These are phyloP conservation scores for Machaerirhynchus nigripectus DNA, from an alignment of 2,113 vertebrate species.

Conservation along the genomic window DNA sequence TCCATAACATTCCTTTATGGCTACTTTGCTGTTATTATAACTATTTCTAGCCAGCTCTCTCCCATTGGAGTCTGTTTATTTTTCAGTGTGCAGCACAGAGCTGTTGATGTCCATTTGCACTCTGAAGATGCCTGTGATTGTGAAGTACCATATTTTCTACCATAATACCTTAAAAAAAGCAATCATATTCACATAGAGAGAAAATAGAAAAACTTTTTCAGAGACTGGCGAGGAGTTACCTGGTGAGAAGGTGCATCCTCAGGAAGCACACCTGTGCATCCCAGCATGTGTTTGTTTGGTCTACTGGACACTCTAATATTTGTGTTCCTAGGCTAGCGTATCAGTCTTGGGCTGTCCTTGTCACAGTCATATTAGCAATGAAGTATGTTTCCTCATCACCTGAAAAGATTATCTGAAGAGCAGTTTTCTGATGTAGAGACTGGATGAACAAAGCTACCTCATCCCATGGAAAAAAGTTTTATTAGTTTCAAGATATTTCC, in stretches of 20 bases:
- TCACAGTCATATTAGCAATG: background rate
- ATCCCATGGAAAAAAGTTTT: background rate
- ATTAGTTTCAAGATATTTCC: background rate
- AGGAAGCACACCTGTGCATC: rapidly evolving
- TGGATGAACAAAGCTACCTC: background rate
- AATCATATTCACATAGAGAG: background rate
- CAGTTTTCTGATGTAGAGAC: background rate
- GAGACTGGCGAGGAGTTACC: background rate
- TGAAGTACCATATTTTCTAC: background rate
- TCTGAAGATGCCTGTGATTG: background rate
- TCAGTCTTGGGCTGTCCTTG: background rate
- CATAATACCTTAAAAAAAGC: background rate
- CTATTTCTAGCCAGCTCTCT: background rate
- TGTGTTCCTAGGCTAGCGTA: background rate
- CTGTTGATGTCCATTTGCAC: background rate
- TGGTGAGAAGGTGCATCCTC: background rate
- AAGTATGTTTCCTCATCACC: background rate
- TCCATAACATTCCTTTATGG: background rate
- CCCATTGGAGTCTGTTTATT: background rate
- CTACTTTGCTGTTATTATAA: background rate
- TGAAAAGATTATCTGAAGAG: background rate
- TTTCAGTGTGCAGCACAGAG: background rate
- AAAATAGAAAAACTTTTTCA: background rate
- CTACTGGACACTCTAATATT: background rate
- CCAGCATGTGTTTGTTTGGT: rapidly evolving